Evolutionary conservation across 2,888 invertebrate species (phyloP), one percentile per base, ranked within the genome.

Genomic region (Apomyelois bistriatella): DNA sequence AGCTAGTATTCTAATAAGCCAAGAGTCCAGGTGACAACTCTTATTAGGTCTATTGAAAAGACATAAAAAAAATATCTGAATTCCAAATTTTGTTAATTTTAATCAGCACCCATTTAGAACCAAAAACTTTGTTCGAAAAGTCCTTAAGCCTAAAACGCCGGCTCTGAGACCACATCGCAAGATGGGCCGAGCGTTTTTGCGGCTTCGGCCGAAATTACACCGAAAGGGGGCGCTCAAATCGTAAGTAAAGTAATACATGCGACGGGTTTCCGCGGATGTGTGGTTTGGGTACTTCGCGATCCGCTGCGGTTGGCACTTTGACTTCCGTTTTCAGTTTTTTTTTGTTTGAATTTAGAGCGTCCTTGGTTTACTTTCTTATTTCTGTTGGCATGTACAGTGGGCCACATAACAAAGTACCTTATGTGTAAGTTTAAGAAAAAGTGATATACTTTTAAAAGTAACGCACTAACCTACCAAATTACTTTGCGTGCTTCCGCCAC

Each of bases 191-290:
- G 62, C 74, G 68, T 72, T 79, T 65, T 65, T 79, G 75, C 53
- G 79, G 78, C 73, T 77, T 79, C 74, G 58, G 61, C 68, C 69
- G 70, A 78, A 78, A 79, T 79, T 76, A 75, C 76, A 73, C 70
- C 69, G 62, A 60, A 62, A 66, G 58, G 53, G 58, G 50, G 43
- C 10, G 32, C 37, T 30, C 51, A 15, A 37, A 49, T 53, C 41
- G 52, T 50, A 50, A 50, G 49, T 40, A 50, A 50, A 50, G 49
- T 40, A 50, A 50, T 50, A 50, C 16, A 22, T 12, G 49, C 15
- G 41, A 30, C 48, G 48, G 38, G 48, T 28, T 48, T 40, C 38
- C 43, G 30, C 28, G 49, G 49, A 50, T 50, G 49, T n/a, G 38
- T 8, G 49, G 49, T 50, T 37, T 32, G 49, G 12, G 30, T 40